A percentile compares a stretch with the other conserved stretches of the same genome.
phyloP scores from a whole-genome alignment of 2,888 invertebrate species.

The Melangyna quadrimaculata region DNA sequence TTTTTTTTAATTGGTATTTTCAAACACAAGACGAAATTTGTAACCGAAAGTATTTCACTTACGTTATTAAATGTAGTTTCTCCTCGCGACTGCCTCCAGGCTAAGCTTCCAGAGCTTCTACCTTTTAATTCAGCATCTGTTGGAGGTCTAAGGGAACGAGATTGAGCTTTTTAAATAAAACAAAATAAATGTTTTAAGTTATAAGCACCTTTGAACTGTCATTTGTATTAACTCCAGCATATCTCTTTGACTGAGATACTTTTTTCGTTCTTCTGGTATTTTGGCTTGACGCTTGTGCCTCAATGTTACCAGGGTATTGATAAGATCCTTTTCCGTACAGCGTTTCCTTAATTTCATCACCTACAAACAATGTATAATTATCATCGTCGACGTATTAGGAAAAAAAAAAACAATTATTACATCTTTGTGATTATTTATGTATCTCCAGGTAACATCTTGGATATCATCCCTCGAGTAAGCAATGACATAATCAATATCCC shows the following conservation, averaged over 20 bases:
- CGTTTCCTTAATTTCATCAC: slow-evolving; percentile 81
- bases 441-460: slow-evolving; percentile 97
- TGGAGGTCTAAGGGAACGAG: slow-evolving; percentile 80
- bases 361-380: slow-evolving; percentile 8
- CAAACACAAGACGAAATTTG: too few relatives aligned
- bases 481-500: slow-evolving; percentile 91
- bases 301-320: slow-evolving; percentile 83
- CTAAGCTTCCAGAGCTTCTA: slow-evolving; percentile 90
- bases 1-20: too few relatives aligned
- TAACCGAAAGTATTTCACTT: slow-evolving; percentile 67
- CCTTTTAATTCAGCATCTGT: slow-evolving; percentile 86
- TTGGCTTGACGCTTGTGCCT: slow-evolving; percentile 84
- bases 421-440: slow-evolving; percentile 83
- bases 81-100: slow-evolving; percentile 91
- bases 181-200: neutral
- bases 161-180: neutral
- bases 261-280: slow-evolving; percentile 82
- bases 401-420: slow-evolving; percentile 75
- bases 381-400: neutral
- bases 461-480: slow-evolving; percentile 94
- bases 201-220: slow-evolving; percentile 84
- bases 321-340: slow-evolving; percentile 85
- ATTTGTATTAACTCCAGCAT: slow-evolving; percentile 88
- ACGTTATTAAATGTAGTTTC: slow-evolving; percentile 85
- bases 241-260: slow-evolving; percentile 83